phyloP scores from a whole-genome alignment of 2,797 vertebrate genomes.

The Bradypus variegatus region DNA sequence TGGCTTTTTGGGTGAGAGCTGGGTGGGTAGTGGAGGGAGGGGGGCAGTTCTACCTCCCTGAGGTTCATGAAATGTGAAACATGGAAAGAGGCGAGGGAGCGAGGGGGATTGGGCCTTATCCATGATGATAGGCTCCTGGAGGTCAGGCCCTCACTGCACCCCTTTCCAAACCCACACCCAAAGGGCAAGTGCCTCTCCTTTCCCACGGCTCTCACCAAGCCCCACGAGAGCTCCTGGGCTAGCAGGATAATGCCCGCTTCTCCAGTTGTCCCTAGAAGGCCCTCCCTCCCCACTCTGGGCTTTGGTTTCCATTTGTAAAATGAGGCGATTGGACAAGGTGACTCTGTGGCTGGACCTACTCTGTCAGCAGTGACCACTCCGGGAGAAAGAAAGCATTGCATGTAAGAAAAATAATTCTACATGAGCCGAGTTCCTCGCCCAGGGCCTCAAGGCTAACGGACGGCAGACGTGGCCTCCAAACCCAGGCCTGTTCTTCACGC shows the following conservation, averaged over 20 bases:
- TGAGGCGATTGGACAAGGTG: neutral
- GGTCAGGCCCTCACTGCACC: neutral
- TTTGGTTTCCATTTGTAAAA: neutral
- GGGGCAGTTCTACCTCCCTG: neutral
- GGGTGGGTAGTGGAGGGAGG: neutral
- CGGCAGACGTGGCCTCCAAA: neutral
- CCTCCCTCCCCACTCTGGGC: neutral
- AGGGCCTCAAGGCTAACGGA: neutral
- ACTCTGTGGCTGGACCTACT: neutral
- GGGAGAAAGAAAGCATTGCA: neutral
- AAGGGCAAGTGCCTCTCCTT: neutral
- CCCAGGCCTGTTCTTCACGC: neutral
- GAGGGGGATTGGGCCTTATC: neutral
- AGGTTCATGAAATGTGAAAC: neutral
- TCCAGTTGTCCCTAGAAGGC: neutral
- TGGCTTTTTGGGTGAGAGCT: neutral
- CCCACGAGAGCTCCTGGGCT: neutral
- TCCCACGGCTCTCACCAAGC: neutral
- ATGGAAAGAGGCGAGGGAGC: fast-evolving
- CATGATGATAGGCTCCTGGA: neutral
- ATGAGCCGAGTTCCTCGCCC: neutral
- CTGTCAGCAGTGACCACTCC: neutral
- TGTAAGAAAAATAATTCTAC: neutral
- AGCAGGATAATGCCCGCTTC: neutral
- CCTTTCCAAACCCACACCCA: neutral